Base-by-base conservation (phyloP, 2,888 invertebrate species). In the Globia sparganii region DNA sequence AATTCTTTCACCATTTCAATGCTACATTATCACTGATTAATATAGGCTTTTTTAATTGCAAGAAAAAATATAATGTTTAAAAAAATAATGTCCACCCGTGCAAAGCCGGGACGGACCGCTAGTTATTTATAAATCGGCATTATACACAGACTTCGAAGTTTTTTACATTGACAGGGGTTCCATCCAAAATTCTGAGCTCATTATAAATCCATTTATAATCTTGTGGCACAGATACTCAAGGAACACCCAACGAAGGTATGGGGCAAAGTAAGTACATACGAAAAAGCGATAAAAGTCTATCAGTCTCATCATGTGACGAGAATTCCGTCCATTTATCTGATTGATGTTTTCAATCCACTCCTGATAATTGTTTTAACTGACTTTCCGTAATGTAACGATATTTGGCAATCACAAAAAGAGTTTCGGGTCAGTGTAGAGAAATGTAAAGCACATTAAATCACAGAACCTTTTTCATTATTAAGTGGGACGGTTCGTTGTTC, bases 131-230 rank as follows among this genome's bases (percentile, higher is more conserved):
- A 65, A 66, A 72, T 21, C n/a, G 34, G 21, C 28, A 56, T 46
- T 34, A 37, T 71, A 58, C n/a, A 53, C 25, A 59, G 37, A 65
- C 61, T 75, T 75, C 25, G 11, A 58, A 56, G 9, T 59, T 71
- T 67, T 84, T 75, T 58, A 66, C 56, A 34, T 62, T 66, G 69
- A 85, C 72, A 72, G 75, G 72, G 81, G 85, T 80, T 53, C 40
- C 37, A 69, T 69, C 9, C 46, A 40, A 69, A 79, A 59, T 70
- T 61, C 53, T 40, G 18, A 74, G 80, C 85, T 84, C 80, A 82
- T 84, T 84, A 80, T 71, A 80, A 85, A 82, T 72, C 81, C 75
- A 82, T 82, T 85, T 81, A 85, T 81, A 81, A 85, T 85, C 56
- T 85, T 81, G 72, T 58, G 66, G 37, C 53, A 34, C n/a, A 62